Evolutionary conservation across 2,888 invertebrate species (phyloP), one percentile per base, ranked within the genome.

Genomic region (Platycheirus albimanus): DNA sequence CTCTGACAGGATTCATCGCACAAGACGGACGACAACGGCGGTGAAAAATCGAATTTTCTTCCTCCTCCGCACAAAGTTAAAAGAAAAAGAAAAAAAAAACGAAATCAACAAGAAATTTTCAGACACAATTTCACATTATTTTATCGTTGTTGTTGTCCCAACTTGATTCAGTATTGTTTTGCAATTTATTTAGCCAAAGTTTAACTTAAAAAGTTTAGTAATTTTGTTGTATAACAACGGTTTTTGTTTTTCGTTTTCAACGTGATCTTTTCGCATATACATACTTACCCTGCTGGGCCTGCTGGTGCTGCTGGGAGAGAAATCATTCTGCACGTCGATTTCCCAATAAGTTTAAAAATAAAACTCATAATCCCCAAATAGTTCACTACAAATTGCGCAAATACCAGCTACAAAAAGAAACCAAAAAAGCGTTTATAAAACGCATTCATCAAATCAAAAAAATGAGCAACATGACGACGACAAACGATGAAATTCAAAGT

Each of bases 41-140:
- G 78, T 69, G 72, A 78, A 78, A 83, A 83, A 83, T 83, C 78
- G 83, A 83, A 78, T 70, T 81, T 81, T 77, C 67, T 49, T 81
- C 54, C 30, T 76, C 71, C 71, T 81, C 81, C 81, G 66, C 77
- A 64, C n/a, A n/a, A n/a, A n/a, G 43, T 28, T 15, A 47, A 8
- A 13, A 20, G 6, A 69, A 61, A 66, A 61, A 41, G 8, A 49
- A 54, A 72, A 49, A 13, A 49, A 49, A 24, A 49, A 33, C 3
- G 24, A 28, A 43, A 41, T 13, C 13, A 49, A 64, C 10, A 64
- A 64, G 38, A 49, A 47, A 33, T 19, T 47, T 49, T 24, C 6
- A 49, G 10, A 13, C 11, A 38, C 24, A 64, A 41, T 17, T 20
- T 49, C 20, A 49, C 33, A 64, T 49, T n/a, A n/a, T n/a, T n/a